Evolutionary conservation across 2,113 vertebrate genomes (phyloP).

Genomic region (Athene noctua): DNA sequence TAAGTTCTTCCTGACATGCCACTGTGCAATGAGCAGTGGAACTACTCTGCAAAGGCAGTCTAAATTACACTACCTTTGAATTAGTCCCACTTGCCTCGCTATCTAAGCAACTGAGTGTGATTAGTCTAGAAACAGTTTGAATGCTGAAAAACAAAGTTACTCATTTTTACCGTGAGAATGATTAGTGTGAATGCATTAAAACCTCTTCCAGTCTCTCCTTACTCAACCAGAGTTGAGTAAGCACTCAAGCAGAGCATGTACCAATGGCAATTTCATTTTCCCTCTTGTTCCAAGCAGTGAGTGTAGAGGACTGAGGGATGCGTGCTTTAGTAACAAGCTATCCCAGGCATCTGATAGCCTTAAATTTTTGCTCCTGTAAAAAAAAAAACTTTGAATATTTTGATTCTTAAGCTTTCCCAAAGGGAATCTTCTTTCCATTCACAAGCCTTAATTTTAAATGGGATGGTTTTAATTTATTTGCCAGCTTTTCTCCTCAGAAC

Average conservation of each 20-base stretch:
- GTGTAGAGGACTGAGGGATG: not conserved
- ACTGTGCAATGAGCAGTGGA: not conserved
- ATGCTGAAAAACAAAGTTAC: not conserved
- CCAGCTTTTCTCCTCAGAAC: not conserved
- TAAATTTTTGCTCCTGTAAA: not conserved
- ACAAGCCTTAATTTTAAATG: not conserved
- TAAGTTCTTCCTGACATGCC: not conserved
- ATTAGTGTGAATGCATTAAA: not conserved
- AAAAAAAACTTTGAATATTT: not conserved
- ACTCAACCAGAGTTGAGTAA: not conserved
- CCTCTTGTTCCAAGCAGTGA: not conserved
- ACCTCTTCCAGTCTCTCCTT: not conserved
- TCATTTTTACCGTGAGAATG: not conserved
- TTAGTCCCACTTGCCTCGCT: not conserved
- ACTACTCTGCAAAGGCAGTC: not conserved
- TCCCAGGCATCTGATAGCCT: not conserved
- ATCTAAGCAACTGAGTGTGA: not conserved
- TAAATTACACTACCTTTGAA: constrained; percentile 10
- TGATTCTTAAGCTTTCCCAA: not conserved
- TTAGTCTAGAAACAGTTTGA: not conserved
- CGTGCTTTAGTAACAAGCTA: not conserved
- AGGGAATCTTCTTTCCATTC: not conserved
- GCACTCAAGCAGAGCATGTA: not conserved
- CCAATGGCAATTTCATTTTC: not conserved
- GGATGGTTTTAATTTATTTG: not conserved